Evolutionary conservation across 1,140 invertebrate genomes (phyloP), one percentile per base, ranked within the genome.

Genomic region (Leptopilina clavipes): DNA sequence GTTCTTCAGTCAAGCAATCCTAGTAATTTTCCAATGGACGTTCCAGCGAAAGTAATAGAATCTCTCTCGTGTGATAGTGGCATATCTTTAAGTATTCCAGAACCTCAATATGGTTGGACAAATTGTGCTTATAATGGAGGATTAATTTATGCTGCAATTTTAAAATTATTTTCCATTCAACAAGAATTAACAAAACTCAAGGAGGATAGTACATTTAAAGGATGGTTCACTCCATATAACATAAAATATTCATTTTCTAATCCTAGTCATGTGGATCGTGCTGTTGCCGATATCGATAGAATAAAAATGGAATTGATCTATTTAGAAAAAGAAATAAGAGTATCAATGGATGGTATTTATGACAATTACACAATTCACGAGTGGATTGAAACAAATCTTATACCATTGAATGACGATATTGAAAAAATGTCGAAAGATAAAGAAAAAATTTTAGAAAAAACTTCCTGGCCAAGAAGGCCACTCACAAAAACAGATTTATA

Each of bases 191-290:
- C n/a, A 8, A 86, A 83, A 73, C 87, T 89, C 85, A 88, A 90
- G 43, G 82, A 87, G 25, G 88, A 90, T 18, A 90, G 85, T 70
- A 90, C 88, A 0, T 89, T 86, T 56, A 89, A 92, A 79, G 94
- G 94, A 18, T 97, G 95, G 95, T 89, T 96, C 81, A 96, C 95
- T 8, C 92, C 93, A 6, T 97, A 96, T 83, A 96, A 96, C 85
- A 90, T 96, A 0, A 92, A 94, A n/a, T 93, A 94, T 80, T 94
- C 94, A 79, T 96, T 94, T 79, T 94, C 94, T 5, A 94, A 93
- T 77, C 94, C 95, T 0, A 91, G 94, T 78, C 90, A 95, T 10
- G 92, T 97, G 0, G 94, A 95, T 75, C 94, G 94, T 83, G 91
- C 93, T 19, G 92, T 94, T 18, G 84, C 86, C 9, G 94, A 95